phyloP scores from a whole-genome alignment of 2,888 invertebrate species.

The Stenolophus ochropezus region DNA sequence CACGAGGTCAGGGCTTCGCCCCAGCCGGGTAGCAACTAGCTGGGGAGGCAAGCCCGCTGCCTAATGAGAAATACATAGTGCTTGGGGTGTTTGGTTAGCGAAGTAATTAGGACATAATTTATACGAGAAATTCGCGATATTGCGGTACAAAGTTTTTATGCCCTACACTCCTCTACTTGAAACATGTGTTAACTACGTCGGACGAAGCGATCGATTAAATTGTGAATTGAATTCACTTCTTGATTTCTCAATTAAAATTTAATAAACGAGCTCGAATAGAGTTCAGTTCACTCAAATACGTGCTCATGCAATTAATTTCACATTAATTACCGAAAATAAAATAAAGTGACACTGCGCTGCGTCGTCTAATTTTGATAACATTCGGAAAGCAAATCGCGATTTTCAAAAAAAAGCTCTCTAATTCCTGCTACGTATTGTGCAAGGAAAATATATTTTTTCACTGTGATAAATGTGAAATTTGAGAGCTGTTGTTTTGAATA shows the following conservation, averaged over 20 bases:
- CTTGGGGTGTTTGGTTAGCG: slow-evolving; percentile 53
- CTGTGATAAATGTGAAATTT: no score
- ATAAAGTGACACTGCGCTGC: slow-evolving; percentile 1
- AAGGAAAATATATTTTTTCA: no score
- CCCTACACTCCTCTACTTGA: slow-evolving; percentile 10
- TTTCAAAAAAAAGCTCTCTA: not conserved
- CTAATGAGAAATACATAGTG: slow-evolving; percentile 58
- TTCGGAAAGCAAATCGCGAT: not conserved
- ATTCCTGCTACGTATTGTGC: no score
- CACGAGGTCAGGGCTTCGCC: not conserved
- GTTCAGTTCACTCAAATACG: slow-evolving; percentile 17
- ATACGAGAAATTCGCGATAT: slow-evolving; percentile 54
- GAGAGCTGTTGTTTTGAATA: no score
- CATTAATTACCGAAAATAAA: slow-evolving; percentile 13
- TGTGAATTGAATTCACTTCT: slow-evolving; percentile 39
- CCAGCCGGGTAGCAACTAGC: not conserved
- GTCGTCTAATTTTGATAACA: not conserved
- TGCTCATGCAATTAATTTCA: slow-evolving; percentile 17
- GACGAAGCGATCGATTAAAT: slow-evolving; percentile 34
- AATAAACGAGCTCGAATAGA: slow-evolving; percentile 15
- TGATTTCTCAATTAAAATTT: slow-evolving; percentile 44
- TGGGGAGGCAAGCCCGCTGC: not conserved
- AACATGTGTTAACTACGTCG: slow-evolving; percentile 42
- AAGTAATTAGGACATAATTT: slow-evolving; percentile 59
- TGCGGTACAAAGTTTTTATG: slow-evolving; percentile 25